These are phyloP conservation scores for Crypturellus tataupa DNA, from an alignment of 2,797 vertebrate genomes.

Conservation along the genomic window DNA sequence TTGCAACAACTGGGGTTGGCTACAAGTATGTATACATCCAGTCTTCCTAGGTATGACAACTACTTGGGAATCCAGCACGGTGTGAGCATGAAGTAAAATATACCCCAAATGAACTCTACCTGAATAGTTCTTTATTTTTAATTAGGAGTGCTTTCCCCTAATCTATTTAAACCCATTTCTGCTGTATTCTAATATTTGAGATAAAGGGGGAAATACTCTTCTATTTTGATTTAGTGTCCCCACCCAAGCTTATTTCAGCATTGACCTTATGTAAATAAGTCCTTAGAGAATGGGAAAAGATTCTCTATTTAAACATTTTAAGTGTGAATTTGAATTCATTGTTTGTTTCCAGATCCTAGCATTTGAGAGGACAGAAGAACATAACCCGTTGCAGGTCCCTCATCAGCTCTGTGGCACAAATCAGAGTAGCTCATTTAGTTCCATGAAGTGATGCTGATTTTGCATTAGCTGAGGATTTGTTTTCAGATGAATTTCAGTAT, in stretches of 20 bases:
- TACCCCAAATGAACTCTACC: neutral
- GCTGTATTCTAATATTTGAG: neutral
- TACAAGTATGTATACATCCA: neutral
- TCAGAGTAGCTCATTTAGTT: conserved; percentile 8
- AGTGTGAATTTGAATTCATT: neutral
- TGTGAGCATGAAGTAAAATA: neutral
- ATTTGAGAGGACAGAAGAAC: neutral
- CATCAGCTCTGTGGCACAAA: conserved; percentile 8
- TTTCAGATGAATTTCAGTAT: conserved; percentile 8
- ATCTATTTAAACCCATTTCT: neutral
- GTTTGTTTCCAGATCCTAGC: neutral
- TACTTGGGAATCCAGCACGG: neutral
- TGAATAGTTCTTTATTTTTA: neutral
- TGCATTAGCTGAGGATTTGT: neutral
- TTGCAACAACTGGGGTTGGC: neutral
- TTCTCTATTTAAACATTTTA: neutral
- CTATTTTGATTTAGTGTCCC: neutral
- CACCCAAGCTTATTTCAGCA: neutral
- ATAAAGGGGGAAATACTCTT: neutral
- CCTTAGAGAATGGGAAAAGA: neutral
- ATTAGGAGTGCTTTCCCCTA: neutral
- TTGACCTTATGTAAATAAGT: neutral
- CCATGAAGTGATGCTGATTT: conserved; percentile 46
- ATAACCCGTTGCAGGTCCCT: neutral
- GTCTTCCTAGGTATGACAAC: neutral